These are phyloP conservation scores for Lagenorhynchus albirostris DNA, from an alignment of 2,113 vertebrate species.

Conservation along the genomic window DNA sequence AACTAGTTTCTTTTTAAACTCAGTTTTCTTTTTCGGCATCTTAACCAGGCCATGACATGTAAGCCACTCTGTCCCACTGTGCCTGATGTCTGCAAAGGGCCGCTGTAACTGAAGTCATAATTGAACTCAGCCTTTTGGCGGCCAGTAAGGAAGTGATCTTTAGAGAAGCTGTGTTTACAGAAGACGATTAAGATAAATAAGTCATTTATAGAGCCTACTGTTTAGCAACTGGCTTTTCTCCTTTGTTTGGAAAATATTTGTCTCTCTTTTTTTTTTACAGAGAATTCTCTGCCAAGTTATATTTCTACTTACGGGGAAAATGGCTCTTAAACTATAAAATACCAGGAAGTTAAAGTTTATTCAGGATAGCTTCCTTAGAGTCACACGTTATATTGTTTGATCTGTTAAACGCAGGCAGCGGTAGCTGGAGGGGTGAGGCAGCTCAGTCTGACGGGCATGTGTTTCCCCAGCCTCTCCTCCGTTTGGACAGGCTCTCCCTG, in stretches of 20 bases:
- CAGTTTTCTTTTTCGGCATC: neutral
- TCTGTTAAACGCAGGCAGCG: neutral
- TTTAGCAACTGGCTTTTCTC: neutral
- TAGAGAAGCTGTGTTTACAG: neutral
- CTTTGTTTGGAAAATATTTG: neutral
- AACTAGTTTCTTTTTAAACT: neutral
- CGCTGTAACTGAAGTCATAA: neutral
- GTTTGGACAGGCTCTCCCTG: neutral
- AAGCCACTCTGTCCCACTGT: no score
- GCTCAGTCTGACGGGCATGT: rapidly evolving
- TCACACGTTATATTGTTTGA: rapidly evolving
- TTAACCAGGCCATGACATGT: no score
- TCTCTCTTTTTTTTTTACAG: neutral
- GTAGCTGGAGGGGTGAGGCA: neutral
- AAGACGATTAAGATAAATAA: no score
- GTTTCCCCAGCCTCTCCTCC: neutral
- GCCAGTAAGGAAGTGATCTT: neutral
- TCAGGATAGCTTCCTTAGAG: neutral
- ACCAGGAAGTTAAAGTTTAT: neutral
- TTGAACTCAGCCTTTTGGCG: neutral
- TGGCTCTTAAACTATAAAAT: neutral
- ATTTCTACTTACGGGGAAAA: neutral
- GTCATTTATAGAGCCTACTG: neutral
- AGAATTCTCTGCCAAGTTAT: neutral
- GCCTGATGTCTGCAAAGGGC: neutral